Conservation (phyloP, 2,113 vertebrate genomes). For the Ifrita kowaldi region DNA sequence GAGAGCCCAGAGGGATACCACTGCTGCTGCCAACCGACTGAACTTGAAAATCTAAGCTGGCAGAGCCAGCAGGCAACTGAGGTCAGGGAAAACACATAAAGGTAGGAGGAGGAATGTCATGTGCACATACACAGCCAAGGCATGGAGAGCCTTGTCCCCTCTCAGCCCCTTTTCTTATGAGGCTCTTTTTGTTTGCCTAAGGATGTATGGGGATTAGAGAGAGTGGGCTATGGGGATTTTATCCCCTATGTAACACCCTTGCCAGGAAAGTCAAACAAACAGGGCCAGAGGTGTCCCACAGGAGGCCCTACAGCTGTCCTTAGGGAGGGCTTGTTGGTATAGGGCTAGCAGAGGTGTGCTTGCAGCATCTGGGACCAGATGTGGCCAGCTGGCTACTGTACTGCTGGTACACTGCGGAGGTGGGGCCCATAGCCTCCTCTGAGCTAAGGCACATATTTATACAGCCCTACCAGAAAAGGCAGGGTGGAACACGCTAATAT, state of each 20-base stretch:
- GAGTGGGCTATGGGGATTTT: neutral
- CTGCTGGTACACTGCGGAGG: neutral
- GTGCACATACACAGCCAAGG: neutral
- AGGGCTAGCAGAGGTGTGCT: neutral
- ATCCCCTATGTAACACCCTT: neutral
- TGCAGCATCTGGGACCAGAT: neutral
- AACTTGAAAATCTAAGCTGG: neutral
- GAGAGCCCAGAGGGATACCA: neutral
- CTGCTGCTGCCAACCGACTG: neutral
- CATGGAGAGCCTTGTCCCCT: neutral
- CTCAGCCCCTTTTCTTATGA: neutral
- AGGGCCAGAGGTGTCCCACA: neutral
- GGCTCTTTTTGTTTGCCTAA: neutral
- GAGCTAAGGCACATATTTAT: neutral
- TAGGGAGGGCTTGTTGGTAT: neutral
- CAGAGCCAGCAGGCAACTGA: neutral
- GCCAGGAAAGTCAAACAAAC: neutral
- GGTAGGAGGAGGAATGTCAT: neutral
- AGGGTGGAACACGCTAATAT: neutral
- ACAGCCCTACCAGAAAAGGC: slow-evolving; percentile 10
- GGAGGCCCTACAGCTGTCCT: neutral
- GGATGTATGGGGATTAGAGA: neutral
- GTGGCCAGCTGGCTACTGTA: neutral
- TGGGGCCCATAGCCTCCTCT: neutral
- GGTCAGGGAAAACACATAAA: neutral